Evolutionary conservation across 2,797 vertebrate genomes (phyloP).

Genomic region (Taenioides sp.): DNA sequence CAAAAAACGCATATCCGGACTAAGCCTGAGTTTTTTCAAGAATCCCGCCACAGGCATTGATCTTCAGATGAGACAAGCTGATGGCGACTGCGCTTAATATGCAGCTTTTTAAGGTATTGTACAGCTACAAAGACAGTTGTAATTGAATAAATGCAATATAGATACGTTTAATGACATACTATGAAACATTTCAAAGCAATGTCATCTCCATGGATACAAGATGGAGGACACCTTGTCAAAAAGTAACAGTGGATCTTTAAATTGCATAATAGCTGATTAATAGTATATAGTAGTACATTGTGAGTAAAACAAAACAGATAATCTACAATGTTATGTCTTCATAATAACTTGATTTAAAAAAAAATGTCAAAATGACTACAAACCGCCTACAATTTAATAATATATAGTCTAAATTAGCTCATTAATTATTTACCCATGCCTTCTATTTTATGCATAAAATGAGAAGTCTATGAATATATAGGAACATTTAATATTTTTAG

Average conservation of each 20-base stretch:
- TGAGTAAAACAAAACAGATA: not conserved
- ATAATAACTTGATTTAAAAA: not conserved
- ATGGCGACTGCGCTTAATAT: too few relatives aligned
- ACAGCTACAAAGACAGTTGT: too few relatives aligned
- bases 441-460: not conserved
- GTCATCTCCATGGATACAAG: too few relatives aligned
- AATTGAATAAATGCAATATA: too few relatives aligned
- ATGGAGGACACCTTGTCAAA: too few relatives aligned
- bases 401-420: not conserved
- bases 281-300: not conserved
- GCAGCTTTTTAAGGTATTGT: too few relatives aligned
- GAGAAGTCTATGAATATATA: not conserved
- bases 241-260: not conserved
- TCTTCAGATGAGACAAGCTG: too few relatives aligned
- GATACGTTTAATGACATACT: too few relatives aligned
- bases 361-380: not conserved
- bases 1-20: too few relatives aligned
- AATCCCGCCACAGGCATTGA: too few relatives aligned
- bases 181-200: too few relatives aligned
- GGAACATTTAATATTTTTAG: slow-evolving; percentile 1
- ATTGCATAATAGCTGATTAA: not conserved
- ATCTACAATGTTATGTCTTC: not conserved
- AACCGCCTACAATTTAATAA: not conserved
- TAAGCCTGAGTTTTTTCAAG: too few relatives aligned
- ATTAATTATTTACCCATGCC: not conserved